Base-by-base conservation (phyloP, 2,888 invertebrate species). In the Poecilus cupreus region DNA sequence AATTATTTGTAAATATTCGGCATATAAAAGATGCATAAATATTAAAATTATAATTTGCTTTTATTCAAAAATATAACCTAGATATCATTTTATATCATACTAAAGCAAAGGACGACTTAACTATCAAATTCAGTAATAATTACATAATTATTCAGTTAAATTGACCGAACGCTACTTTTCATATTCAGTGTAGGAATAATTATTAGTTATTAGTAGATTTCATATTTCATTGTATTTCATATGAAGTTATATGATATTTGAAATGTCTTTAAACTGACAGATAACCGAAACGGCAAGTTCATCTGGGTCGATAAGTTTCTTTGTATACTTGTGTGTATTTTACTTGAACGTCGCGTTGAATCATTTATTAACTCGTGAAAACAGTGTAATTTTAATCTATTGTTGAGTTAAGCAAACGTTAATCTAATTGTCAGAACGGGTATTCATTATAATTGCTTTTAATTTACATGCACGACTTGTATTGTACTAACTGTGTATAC, bases 381-480 rank as follows among this genome's bases (percentile, higher is more conserved):
- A 86, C 88, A 85, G 87, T 88, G 89, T 89, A 89, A 89, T 89
- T 87, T 87, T 89, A 89, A 89, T 89, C 89, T 87, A 89, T 89
- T 89, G 89, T 89, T 87, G 87, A 87, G 87, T 88, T 88, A 88
- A 88, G 88, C 88, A 88, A 88, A 89, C 88, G 88, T 88, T 88
- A 86, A 87, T 87, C 87, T 88, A 88, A 88, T 89, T 89, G 89
- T 88, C 86, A 86, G 85, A 51, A 80, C 86, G 86, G 87, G 87
- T 87, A 88, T 88, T 88, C 89, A 88, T 88, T 88, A 88, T 89
- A 88, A 89, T 88, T 86, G 88, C 88, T 88, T 89, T 89, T 89
- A 89, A 89, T 89, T 88, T 89, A 89, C 89, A 89, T 87, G 87
- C 88, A 88, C 88, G 88, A 84, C 83, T 83, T 83, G 85, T 83